These are phyloP conservation scores for Acanthis flammea DNA, from an alignment of 2,797 vertebrate species.

Conservation along the genomic window DNA sequence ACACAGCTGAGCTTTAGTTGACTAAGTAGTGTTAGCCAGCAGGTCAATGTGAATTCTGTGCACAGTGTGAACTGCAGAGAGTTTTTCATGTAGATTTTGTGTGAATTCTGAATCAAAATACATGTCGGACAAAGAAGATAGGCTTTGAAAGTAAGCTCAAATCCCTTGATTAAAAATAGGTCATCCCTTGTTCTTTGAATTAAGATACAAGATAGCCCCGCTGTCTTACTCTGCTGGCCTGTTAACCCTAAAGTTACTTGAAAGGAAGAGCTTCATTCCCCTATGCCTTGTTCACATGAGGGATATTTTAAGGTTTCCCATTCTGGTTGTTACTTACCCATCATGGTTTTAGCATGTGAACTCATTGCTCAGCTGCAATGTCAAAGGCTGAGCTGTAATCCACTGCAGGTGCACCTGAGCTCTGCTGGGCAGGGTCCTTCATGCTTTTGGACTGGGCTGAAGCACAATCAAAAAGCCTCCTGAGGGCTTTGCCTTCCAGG, in stretches of 20 bases:
- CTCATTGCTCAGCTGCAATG: not conserved
- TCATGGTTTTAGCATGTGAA: not conserved
- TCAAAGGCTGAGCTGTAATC: not conserved
- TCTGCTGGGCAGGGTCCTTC: not conserved
- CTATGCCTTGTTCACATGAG: not conserved
- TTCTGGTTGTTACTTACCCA: not conserved
- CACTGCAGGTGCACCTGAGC: fast-evolving
- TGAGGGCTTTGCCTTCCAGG: not conserved
- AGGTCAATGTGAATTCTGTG: not conserved
- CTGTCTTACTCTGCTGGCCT: not conserved
- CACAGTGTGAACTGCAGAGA: not conserved
- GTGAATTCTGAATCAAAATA: not conserved
- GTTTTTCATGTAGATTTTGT: not conserved
- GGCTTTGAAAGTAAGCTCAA: not conserved
- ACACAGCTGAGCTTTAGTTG: not conserved
- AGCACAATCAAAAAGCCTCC: not conserved
- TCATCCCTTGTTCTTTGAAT: not conserved
- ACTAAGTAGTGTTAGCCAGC: not conserved
- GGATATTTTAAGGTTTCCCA: not conserved
- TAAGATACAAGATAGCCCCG: not conserved
- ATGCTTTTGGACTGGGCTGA: not conserved
- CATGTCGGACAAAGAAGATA: not conserved
- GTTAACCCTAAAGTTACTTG: not conserved
- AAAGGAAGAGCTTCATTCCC: not conserved
- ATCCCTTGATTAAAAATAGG: not conserved